phyloP scores from a whole-genome alignment of 2,797 vertebrate species.

The Balearica regulorum region DNA sequence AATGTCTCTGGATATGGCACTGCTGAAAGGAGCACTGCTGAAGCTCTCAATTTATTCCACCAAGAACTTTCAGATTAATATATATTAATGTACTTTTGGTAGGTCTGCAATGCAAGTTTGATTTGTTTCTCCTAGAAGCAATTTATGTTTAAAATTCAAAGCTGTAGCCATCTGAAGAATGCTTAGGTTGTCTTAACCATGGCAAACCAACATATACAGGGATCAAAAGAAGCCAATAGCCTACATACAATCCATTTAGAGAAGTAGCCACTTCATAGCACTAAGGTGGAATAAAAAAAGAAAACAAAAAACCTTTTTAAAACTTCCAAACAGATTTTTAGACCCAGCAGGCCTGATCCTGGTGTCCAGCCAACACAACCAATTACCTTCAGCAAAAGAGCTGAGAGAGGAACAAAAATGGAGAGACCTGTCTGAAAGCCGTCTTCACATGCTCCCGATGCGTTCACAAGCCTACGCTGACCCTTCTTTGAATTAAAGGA shows the following conservation, averaged over 20 bases:
- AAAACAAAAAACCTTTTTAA: neutral
- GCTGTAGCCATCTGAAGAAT: conserved; percentile 52
- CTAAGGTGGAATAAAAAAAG: neutral
- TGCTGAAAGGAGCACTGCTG: conserved; percentile 47
- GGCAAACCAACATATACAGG: neutral
- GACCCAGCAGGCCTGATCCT: neutral
- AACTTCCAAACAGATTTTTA: neutral
- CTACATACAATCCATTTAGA: conserved; percentile 5
- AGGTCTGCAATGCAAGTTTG: conserved; percentile 49
- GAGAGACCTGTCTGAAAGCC: neutral
- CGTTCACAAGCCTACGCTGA: neutral
- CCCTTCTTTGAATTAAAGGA: neutral
- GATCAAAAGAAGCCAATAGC: conserved; percentile 43
- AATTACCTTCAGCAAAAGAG: neutral
- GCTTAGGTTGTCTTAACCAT: conserved; percentile 54
- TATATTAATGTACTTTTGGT: conserved; percentile 64
- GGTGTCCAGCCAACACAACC: neutral
- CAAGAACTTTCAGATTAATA: conserved; percentile 62
- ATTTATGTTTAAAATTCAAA: conserved; percentile 67
- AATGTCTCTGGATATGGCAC: conserved; percentile 57
- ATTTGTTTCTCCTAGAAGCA: conserved; percentile 71
- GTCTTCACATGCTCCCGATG: neutral
- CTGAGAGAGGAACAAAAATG: neutral
- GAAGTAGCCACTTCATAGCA: neutral
- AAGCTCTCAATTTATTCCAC: conserved; percentile 61